These are phyloP conservation scores for Bombyx mandarina DNA, from an alignment of 1,140 invertebrate species.

Conservation along the genomic window DNA sequence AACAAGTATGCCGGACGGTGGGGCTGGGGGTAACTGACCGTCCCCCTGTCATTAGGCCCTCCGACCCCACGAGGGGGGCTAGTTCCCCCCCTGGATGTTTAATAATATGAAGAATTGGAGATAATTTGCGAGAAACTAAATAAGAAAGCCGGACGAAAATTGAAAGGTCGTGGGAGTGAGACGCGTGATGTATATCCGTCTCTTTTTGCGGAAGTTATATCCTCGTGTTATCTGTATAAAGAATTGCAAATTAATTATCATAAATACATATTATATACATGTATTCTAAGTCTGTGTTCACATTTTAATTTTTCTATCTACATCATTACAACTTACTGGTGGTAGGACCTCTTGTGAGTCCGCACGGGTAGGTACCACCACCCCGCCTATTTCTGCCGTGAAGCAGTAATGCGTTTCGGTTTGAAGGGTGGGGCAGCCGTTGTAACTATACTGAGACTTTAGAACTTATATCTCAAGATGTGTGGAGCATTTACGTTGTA, in stretches of 20 bases:
- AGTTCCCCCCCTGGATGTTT: conserved; percentile 62
- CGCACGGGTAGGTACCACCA: no score
- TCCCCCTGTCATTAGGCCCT: conserved; percentile 59
- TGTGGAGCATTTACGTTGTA: no score
- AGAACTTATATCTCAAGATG: no score
- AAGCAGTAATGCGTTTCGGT: no score
- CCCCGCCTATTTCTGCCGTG: no score
- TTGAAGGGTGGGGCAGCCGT: no score
- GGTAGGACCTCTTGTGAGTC: no score
- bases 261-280: no score
- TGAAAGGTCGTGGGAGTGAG: conserved; percentile 48
- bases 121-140: conserved; percentile 71
- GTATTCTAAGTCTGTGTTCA: no score
- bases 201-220: conserved; percentile 14
- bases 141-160: conserved; percentile 68
- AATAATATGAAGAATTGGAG: conserved; percentile 71
- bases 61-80: conserved; percentile 27
- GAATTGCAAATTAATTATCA: background rate
- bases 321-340: no score
- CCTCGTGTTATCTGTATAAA: background rate
- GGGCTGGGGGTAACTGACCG: conserved; percentile 52
- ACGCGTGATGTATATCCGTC: conserved; percentile 15
- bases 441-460: no score
- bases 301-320: no score
- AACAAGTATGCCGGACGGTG: conserved; percentile 56